A percentile compares a stretch with the other conserved stretches of the same genome.
Evolutionary conservation across 2,797 vertebrate species (phyloP).

Genomic region (Mionectes olivaceus): DNA sequence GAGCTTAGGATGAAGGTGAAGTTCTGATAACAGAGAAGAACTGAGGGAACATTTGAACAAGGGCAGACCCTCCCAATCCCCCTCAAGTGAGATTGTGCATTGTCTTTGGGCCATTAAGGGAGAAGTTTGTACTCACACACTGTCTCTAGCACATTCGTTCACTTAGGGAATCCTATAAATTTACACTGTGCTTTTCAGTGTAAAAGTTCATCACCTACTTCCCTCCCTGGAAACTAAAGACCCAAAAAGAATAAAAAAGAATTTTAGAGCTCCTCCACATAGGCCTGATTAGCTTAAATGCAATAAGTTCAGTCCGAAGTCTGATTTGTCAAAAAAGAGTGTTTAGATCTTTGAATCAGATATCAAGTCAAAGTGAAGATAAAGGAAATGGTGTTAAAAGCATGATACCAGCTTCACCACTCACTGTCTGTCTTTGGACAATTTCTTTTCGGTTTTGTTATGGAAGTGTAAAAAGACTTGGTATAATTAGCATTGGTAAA

Average conservation of each 20-base stretch:
- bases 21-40: background rate
- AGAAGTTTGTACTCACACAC: background rate
- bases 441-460: slow-evolving; percentile 9
- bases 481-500: slow-evolving; percentile 2
- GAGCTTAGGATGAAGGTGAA: background rate
- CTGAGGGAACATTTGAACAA: background rate
- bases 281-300: background rate
- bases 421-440: background rate
- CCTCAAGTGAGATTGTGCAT: background rate
- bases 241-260: background rate
- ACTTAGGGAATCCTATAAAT: background rate
- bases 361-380: background rate
- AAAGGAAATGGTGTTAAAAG: background rate
- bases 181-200: background rate
- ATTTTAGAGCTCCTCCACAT: background rate
- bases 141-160: background rate
- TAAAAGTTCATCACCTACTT: background rate
- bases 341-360: background rate
- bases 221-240: background rate
- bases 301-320: background rate
- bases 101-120: background rate
- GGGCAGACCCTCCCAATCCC: background rate
- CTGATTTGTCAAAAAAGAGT: background rate
- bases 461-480: background rate
- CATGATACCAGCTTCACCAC: background rate